A percentile compares a stretch with the other conserved stretches of the same genome.
phyloP scores from a whole-genome alignment of 2,113 vertebrate species.

The Sphyrna mokarran region DNA sequence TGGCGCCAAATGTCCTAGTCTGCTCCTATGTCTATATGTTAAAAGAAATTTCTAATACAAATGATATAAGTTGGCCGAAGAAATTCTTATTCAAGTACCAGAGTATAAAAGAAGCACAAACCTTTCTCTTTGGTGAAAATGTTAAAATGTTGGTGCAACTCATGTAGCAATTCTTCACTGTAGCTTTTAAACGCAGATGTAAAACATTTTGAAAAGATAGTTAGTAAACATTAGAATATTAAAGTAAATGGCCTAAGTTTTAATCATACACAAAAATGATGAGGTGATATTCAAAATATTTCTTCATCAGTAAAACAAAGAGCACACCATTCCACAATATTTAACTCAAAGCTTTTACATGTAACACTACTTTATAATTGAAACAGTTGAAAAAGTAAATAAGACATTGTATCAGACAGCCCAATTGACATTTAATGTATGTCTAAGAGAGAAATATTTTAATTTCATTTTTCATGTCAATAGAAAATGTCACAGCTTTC shows the following conservation, averaged over 20 bases:
- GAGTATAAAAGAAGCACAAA: no score
- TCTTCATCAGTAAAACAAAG: not conserved
- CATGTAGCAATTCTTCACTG: no score
- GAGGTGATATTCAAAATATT: not conserved
- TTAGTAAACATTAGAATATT: not conserved
- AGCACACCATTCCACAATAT: not conserved
- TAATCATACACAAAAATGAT: not conserved
- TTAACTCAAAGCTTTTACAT: not conserved
- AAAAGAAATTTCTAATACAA: no score
- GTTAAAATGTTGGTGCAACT: no score
- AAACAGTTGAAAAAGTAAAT: not conserved
- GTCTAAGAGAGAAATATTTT: not conserved
- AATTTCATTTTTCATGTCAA: not conserved
- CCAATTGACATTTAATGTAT: not conserved
- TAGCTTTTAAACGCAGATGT: no score
- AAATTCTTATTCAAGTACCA: no score
- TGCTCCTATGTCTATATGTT: no score
- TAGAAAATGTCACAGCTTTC: not conserved
- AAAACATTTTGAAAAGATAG: not conserved
- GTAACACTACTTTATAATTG: not conserved
- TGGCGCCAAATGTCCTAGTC: no score
- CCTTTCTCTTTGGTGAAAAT: no score
- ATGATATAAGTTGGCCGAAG: no score
- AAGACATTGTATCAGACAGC: not conserved
- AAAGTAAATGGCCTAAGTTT: not conserved